A percentile compares a stretch with the other conserved stretches of the same genome.
Conservation (phyloP, 2,113 vertebrate species). For the Electrona antarctica region DNA sequence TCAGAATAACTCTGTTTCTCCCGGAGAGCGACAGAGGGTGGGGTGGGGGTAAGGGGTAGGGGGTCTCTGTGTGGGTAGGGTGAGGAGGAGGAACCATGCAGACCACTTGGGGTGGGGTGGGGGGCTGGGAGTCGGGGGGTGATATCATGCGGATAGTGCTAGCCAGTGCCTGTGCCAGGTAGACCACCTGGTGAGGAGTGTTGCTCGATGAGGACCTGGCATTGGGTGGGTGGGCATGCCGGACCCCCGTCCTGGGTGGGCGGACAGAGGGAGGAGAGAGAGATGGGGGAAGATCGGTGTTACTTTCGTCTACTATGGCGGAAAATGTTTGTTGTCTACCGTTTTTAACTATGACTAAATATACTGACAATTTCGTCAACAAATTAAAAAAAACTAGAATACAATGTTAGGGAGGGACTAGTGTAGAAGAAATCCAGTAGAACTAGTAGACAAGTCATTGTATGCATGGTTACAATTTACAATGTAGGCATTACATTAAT, state of each 20-base stretch:
- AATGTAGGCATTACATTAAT: no score
- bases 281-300: neutral
- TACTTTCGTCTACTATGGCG: no score
- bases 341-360: no score
- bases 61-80: slow-evolving; percentile 22
- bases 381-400: no score
- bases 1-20: neutral
- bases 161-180: slow-evolving; percentile 70
- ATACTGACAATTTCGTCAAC: no score
- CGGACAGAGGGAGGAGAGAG: slow-evolving; percentile 3
- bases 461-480: no score
- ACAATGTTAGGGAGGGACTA: no score
- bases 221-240: slow-evolving; percentile 55
- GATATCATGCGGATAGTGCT: slow-evolving; percentile 43
- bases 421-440: no score
- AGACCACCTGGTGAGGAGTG: slow-evolving; percentile 56
- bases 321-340: no score
- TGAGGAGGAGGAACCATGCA: slow-evolving; percentile 37
- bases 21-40: neutral
- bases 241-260: slow-evolving; percentile 28
- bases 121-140: neutral
- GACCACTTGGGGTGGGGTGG: neutral
- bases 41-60: neutral
- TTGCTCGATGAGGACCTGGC: slow-evolving; percentile 77
- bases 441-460: no score